These are phyloP conservation scores for Polypedilum vanderplanki DNA, from an alignment of 1,140 invertebrate species.

Conservation along the genomic window DNA sequence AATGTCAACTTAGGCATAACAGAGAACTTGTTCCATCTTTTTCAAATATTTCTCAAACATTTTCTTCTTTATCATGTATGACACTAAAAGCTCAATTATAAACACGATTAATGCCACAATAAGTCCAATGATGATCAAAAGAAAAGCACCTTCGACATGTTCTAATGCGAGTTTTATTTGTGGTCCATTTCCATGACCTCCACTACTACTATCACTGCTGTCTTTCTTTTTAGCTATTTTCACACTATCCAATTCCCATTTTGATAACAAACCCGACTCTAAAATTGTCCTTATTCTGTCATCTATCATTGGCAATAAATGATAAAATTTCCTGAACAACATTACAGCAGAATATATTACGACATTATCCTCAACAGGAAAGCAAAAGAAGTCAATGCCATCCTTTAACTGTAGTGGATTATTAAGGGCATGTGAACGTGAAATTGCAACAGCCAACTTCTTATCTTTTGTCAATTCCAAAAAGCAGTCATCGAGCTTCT, in stretches of 20 bases:
- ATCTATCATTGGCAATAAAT: slow-evolving; percentile 30
- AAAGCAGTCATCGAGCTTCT: slow-evolving; percentile 27
- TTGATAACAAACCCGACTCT: slow-evolving; percentile 27
- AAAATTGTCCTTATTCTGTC: slow-evolving; percentile 15
- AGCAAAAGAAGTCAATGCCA: slow-evolving; percentile 28
- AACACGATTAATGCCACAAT: neutral
- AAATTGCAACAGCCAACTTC: slow-evolving; percentile 20
- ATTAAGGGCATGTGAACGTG: slow-evolving; percentile 29
- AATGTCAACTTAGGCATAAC: neutral
- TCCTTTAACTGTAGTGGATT: neutral
- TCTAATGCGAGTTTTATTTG: slow-evolving; percentile 7
- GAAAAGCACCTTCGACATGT: slow-evolving; percentile 26
- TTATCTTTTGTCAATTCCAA: neutral
- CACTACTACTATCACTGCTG: neutral
- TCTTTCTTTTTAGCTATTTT: neutral
- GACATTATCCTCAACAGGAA: slow-evolving; percentile 28
- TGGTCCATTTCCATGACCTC: neutral
- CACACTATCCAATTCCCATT: slow-evolving; percentile 22
- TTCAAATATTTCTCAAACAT: neutral
- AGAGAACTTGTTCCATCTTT: neutral
- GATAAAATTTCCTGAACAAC: slow-evolving; percentile 15
- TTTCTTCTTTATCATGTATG: neutral
- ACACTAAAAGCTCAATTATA: neutral
- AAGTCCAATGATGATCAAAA: slow-evolving; percentile 23
- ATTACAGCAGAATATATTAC: slow-evolving; percentile 29